Evolutionary conservation across 2,888 invertebrate genomes (phyloP), one percentile per base, ranked within the genome.

Genomic region (Halictus quadricinctus): DNA sequence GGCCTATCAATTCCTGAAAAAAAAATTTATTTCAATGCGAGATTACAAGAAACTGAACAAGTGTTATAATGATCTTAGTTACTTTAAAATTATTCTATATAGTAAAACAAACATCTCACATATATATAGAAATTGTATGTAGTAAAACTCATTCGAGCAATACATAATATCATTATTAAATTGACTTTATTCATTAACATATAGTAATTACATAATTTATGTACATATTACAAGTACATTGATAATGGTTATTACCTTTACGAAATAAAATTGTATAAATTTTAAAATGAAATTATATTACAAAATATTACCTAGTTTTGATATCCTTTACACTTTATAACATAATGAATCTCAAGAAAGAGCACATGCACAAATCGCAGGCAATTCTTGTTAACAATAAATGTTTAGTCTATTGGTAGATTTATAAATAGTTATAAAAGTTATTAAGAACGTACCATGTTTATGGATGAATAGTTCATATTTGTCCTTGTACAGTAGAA

Each of bases 1-100:
- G 96, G 96, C 76, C 89, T 97, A 83, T 96, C 97, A 0, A 88
- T 97, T 72, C 95, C 97, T 2, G 95, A 96, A 15, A 96, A 97
- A 89, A 97, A 96, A 94, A 94, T 95, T 54, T 97, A 95, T 92
- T 97, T 97, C 94, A 96, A 97, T 2, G 46, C 54, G 6, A 85
- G 86, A 74, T 5, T 86, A n/a, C 10, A 76, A 50, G 29, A 73
- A 21, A 25, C 79, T 10, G 36, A 81, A 29, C 21, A 82, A 78
- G 10, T 81, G 43, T 36, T 5, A 5, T 81, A 64, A 21, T 46
- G 1, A 21, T 54, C 2, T 75, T 10, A 12, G 25, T n/a, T 29
- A 41, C 15, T 25, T 29, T 29, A 25, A 64, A 25, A 25, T 50
- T 69, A n/a, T 13, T 12, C 10, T 15, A 69, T 46, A 76, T 79